These are phyloP conservation scores for Lasioglossum vierecki DNA, from an alignment of 2,888 invertebrate species.

Conservation along the genomic window DNA sequence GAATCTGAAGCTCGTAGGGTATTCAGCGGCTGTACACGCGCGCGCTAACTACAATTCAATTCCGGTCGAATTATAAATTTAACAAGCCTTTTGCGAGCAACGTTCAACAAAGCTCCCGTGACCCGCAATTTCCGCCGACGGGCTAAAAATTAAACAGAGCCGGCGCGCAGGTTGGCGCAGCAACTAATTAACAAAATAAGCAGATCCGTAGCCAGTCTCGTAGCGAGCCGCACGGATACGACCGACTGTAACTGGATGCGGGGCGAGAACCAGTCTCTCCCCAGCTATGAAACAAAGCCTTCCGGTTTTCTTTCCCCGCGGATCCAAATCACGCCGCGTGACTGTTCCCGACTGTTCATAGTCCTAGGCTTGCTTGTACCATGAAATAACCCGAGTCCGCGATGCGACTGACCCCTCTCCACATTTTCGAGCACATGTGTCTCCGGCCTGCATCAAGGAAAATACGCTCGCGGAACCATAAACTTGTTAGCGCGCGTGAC, in stretches of 20 bases:
- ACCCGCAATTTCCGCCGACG: background rate
- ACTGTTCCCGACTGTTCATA: conserved; percentile 38
- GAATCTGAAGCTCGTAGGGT: background rate
- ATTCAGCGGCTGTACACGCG: background rate
- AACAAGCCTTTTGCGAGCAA: background rate
- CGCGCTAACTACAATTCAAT: background rate
- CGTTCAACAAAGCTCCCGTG: conserved; percentile 6
- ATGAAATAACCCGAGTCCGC: conserved; percentile 62
- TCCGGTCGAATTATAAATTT: conserved; percentile 5
- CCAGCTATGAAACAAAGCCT: conserved; percentile 55
- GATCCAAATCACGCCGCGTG: conserved; percentile 67
- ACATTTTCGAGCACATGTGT: background rate
- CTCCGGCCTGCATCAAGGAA: background rate
- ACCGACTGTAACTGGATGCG: background rate
- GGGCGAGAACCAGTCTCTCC: conserved; percentile 5
- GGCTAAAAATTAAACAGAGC: conserved; percentile 11
- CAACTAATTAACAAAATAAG: conserved; percentile 10
- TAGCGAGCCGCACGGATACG: background rate
- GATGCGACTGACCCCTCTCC: background rate
- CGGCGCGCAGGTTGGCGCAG: background rate
- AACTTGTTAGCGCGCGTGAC: background rate
- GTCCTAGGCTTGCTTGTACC: conserved; percentile 66
- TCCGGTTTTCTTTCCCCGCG: conserved; percentile 57
- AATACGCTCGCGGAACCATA: background rate
- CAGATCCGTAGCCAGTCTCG: background rate